Base-by-base conservation (phyloP, 92 coral and sea anemone genomes). In the Nematostella vectensis region DNA sequence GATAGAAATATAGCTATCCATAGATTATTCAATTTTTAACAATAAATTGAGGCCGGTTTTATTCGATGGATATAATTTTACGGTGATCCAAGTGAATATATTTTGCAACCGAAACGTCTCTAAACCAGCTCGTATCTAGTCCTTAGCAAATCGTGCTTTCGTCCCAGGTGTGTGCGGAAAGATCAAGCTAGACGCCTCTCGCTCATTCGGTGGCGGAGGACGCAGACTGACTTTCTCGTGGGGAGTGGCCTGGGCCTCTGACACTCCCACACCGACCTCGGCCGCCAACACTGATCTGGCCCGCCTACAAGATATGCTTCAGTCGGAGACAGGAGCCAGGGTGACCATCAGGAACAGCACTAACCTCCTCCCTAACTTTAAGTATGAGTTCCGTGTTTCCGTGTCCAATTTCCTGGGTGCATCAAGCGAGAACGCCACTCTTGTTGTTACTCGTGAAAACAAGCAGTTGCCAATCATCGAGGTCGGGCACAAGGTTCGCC, bases 131-230 rank as follows among this genome's bases (percentile, higher is more conserved):
- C n/a, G n/a, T n/a, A n/a, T n/a, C n/a, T n/a, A n/a, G n/a, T n/a
- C n/a, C n/a, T n/a, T n/a, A n/a, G n/a, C n/a, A n/a, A n/a, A n/a
- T n/a, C n/a, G n/a, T n/a, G n/a, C n/a, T n/a, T n/a, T n/a, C 10
- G 31, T 11, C 24, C 12, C 22, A 82, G 95, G 94, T 58, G 31
- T 61, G 6, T 80, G 95, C 52, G 83, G 69, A 11, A 17, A 11
- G 11, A 29, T 80, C 4, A 18, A 11, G 15, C 55, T 85, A n/a
- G 52, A 53, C 8, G 87, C 88, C 11, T 27, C 69, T 25, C 61
- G 29, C 31, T 81, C 87, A 0, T 42, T 2, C n/a, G 83, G 83
- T 10, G 77, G 40, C 18, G 95, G 95, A 29, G 88, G 88, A 0
- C 80, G 95, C n/a, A 43, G 57, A 16, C 23, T 85, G 31, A 39